A percentile compares a stretch with the other conserved stretches of the same genome.
phyloP scores from a whole-genome alignment of 2,888 invertebrate species.

The Macaria liturata region DNA sequence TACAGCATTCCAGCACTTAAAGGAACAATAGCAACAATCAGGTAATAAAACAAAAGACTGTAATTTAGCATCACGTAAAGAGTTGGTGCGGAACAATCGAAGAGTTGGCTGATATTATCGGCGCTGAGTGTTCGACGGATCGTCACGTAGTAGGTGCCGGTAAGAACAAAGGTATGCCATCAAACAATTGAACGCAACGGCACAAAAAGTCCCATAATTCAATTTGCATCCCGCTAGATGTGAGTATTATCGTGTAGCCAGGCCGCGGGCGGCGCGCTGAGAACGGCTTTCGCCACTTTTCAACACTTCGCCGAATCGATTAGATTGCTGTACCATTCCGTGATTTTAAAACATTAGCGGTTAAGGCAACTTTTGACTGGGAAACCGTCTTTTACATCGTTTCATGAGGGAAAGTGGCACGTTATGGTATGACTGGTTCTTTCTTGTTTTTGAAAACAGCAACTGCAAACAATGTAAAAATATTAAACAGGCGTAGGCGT shows the following conservation, averaged over 20 bases:
- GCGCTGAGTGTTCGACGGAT: constrained; percentile 70
- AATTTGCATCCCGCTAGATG: constrained; percentile 82
- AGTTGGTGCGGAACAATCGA: constrained; percentile 69
- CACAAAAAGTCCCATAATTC: constrained; percentile 82
- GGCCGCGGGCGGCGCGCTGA: constrained; percentile 65
- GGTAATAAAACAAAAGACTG: constrained; percentile 77
- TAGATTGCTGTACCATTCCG: constrained; percentile 64
- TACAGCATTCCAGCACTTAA: constrained; percentile 55
- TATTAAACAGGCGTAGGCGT: too few relatives aligned
- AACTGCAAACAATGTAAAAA: too few relatives aligned
- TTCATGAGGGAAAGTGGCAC: too few relatives aligned
- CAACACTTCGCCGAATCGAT: constrained; percentile 80
- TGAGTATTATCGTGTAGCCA: constrained; percentile 69
- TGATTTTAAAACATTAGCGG: constrained; percentile 54
- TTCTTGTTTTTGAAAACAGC: too few relatives aligned
- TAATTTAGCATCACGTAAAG: constrained; percentile 75
- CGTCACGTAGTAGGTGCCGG: constrained; percentile 76
- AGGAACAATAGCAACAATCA: constrained; percentile 77
- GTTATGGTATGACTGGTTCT: too few relatives aligned
- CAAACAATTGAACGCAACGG: constrained; percentile 72
- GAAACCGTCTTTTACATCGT: too few relatives aligned
- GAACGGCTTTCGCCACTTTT: constrained; percentile 79
- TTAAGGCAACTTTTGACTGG: constrained; percentile 33
- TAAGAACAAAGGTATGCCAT: constrained; percentile 72
- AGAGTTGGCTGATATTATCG: constrained; percentile 67